Conservation (phyloP, 2,888 invertebrate genomes). For the Hydraecia micacea region DNA sequence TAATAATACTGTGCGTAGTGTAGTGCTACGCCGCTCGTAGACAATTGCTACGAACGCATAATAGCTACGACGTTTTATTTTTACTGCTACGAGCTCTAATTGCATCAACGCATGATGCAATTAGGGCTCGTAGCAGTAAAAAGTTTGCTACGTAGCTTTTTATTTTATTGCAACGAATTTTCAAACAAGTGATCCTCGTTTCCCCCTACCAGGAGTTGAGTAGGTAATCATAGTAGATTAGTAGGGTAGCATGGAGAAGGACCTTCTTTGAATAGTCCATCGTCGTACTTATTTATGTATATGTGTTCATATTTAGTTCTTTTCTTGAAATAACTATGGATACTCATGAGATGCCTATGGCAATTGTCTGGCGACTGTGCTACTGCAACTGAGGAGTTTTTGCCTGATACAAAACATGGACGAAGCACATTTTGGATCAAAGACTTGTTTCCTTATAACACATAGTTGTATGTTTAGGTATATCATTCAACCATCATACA, state of each 20-base stretch:
- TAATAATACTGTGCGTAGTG: slow-evolving; percentile 16
- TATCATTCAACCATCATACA: background rate
- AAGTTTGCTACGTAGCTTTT: slow-evolving; percentile 10
- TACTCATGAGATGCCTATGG: background rate
- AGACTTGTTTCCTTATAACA: background rate
- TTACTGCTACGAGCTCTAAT: slow-evolving; percentile 45
- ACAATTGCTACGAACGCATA: slow-evolving; percentile 57
- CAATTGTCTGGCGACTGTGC: no score
- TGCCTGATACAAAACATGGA: background rate
- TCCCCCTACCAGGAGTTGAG: background rate
- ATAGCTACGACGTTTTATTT: slow-evolving; percentile 45
- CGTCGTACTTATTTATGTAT: no score
- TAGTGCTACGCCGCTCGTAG: slow-evolving; percentile 64
- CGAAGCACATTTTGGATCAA: no score
- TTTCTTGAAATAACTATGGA: background rate
- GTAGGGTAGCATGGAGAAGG: background rate
- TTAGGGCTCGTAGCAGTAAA: no score
- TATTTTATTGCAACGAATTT: background rate
- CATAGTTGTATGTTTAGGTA: background rate
- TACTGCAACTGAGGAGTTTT: background rate
- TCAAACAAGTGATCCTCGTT: background rate
- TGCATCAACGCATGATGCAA: background rate
- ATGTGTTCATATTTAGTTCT: background rate
- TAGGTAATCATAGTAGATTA: background rate
- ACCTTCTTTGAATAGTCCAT: background rate